These are phyloP conservation scores for Cabera pusaria DNA, from an alignment of 2,888 invertebrate genomes.

Conservation along the genomic window DNA sequence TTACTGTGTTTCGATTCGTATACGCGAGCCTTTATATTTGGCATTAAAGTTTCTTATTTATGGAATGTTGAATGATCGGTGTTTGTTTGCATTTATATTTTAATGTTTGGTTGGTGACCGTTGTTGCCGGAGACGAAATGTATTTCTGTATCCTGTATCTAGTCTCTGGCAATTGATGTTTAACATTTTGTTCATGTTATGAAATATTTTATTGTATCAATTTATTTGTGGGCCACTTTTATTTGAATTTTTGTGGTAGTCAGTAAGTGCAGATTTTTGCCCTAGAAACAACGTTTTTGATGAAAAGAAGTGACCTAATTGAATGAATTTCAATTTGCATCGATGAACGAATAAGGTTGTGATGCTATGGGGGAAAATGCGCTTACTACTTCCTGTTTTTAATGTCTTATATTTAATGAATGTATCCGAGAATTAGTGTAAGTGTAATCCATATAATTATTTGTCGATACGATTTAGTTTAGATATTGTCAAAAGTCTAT, in stretches of 20 bases:
- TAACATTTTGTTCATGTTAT: too few relatives aligned
- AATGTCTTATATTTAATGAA: conserved; percentile 1
- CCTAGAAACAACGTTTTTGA: too few relatives aligned
- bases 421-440: conserved; percentile 21
- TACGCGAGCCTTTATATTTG: conserved; percentile 13
- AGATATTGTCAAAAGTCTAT: conserved; percentile 53
- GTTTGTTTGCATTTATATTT: conserved; percentile 71
- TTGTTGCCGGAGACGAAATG: conserved; percentile 5
- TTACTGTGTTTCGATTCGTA: conserved; percentile 7
- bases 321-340: too few relatives aligned
- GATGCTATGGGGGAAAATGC: neutral
- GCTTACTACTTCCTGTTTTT: neutral
- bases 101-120: conserved; percentile 34
- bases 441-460: conserved; percentile 28
- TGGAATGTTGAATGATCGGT: conserved; percentile 50
- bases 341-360: too few relatives aligned
- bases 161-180: too few relatives aligned
- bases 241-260: too few relatives aligned
- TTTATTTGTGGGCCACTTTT: too few relatives aligned
- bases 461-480: conserved; percentile 34
- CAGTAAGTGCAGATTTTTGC: too few relatives aligned
- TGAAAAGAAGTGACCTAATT: too few relatives aligned
- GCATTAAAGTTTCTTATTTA: conserved; percentile 43
- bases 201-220: too few relatives aligned
- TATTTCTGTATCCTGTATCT: too few relatives aligned